Evolutionary conservation across 37 sponge, comb jelly and placozoan genomes (phyloP), one percentile per base, ranked within the genome.

Genomic region (Eunapius fragilis): DNA sequence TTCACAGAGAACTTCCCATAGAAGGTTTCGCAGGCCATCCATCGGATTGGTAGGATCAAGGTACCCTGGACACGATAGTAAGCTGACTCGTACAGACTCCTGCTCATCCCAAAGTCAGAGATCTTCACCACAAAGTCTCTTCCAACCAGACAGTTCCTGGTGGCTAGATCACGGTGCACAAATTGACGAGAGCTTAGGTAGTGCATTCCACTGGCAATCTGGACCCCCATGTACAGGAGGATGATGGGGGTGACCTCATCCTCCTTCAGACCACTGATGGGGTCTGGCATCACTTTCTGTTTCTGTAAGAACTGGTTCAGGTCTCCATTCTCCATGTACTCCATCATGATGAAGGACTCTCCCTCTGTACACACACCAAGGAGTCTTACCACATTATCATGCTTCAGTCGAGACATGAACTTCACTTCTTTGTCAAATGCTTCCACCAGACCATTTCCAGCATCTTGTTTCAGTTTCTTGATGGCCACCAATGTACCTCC

Each of bases 251-350:
- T 90, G 68, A 94, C 77, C 68, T 89, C 81, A 47, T 87, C 87
- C 37, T 91, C 91, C 48, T 86, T 82, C 0, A 91, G 83, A 14
- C 91, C 91, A 71, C 76, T 76, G 71, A 90, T 83, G 24, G 77
- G 83, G 71, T 90, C 86, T 17, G 85, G 58, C 75, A 89, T 77
- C 22, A 88, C 80, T 12, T 35, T 47, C 33, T 91, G 91, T 48
- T 88, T 92, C 92, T 94, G 87, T 45, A 96, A 80, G 77, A 87
- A 96, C 95, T 94, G 92, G 78, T 94, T 92, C 67, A 96, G 73
- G 85, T 96, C 97, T 70, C 95, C 95, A 70, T 96, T 94, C 84
- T 96, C 95, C 95, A 96, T 93, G 88, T 96, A 96, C 83, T 96
- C 97, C 94, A 96, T 96, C 88, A 96, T 88, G 48, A 95, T 92